Percentiles rank a stretch among this genome's conserved stretches.
Evolutionary conservation across 2,113 vertebrate species (phyloP).

Genomic region (Cranoglanis bouderius): DNA sequence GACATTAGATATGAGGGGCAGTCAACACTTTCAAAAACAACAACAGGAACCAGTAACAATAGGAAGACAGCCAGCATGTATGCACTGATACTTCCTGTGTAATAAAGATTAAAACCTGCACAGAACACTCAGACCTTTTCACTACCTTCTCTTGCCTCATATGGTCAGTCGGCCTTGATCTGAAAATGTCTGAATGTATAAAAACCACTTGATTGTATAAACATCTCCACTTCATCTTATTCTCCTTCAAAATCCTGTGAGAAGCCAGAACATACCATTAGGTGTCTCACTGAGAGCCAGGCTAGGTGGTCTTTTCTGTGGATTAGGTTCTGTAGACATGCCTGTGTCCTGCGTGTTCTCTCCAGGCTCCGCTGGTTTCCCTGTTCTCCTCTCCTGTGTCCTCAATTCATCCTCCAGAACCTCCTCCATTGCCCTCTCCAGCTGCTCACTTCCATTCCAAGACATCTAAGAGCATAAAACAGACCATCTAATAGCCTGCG

Average conservation of each 20-base stretch:
- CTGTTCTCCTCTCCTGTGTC: slow-evolving; percentile 64
- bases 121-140: not conserved
- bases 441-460: slow-evolving; percentile 85
- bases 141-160: not conserved
- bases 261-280: slow-evolving; percentile 51
- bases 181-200: not conserved
- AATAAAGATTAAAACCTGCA: not conserved
- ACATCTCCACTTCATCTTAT: not conserved
- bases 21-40: slow-evolving; percentile 47
- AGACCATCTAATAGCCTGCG: not conserved
- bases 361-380: not conserved
- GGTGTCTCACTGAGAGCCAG: slow-evolving; percentile 42
- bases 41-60: slow-evolving; percentile 73
- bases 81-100: not conserved
- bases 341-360: slow-evolving; percentile 59
- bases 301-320: slow-evolving; percentile 29
- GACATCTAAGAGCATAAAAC: slow-evolving; percentile 75
- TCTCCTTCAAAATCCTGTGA: not conserved
- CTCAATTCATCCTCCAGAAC: slow-evolving; percentile 78
- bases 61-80: slow-evolving; percentile 34
- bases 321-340: not conserved
- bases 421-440: slow-evolving; percentile 94
- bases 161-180: not conserved
- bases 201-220: not conserved
- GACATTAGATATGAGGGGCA: slow-evolving; percentile 22